phyloP scores from a whole-genome alignment of 1,140 invertebrate genomes.

The Micrasema longulum region DNA sequence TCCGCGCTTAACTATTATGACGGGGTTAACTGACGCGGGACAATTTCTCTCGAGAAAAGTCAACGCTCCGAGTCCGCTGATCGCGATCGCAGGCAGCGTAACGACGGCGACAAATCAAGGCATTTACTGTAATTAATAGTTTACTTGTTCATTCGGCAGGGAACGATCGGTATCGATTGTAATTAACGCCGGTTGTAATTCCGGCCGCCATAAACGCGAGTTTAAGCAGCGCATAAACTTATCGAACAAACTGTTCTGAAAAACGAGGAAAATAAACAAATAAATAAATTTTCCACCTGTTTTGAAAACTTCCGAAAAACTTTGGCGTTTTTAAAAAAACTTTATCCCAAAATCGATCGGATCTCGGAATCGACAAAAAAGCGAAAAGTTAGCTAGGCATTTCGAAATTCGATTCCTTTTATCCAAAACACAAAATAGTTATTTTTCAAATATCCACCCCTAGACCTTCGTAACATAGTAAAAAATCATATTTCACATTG shows the following conservation, averaged over 20 bases:
- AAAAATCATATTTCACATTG: neutral
- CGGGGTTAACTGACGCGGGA: slow-evolving; percentile 16
- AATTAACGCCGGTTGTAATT: neutral
- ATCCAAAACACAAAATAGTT: too few species aligned
- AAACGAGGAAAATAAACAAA: too few species aligned
- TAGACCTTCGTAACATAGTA: neutral
- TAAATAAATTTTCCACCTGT: too few species aligned
- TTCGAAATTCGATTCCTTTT: too few species aligned
- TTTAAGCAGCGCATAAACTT: too few species aligned
- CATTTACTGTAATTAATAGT: neutral
- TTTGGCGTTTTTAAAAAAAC: too few species aligned
- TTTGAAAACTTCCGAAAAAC: too few species aligned
- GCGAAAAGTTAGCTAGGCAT: too few species aligned
- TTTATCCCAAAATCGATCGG: too few species aligned
- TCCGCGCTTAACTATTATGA: slow-evolving; percentile 15
- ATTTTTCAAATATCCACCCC: too few species aligned
- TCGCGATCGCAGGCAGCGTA: slow-evolving; percentile 1
- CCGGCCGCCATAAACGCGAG: neutral
- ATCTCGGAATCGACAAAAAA: too few species aligned
- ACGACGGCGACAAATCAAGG: neutral
- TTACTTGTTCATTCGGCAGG: neutral
- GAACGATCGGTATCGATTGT: slow-evolving; percentile 5
- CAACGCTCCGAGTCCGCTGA: slow-evolving; percentile 4
- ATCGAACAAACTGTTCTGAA: too few species aligned
- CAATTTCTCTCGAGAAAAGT: slow-evolving; percentile 24